Conservation (phyloP, 2,888 invertebrate genomes). For the Anthrax anthrax region DNA sequence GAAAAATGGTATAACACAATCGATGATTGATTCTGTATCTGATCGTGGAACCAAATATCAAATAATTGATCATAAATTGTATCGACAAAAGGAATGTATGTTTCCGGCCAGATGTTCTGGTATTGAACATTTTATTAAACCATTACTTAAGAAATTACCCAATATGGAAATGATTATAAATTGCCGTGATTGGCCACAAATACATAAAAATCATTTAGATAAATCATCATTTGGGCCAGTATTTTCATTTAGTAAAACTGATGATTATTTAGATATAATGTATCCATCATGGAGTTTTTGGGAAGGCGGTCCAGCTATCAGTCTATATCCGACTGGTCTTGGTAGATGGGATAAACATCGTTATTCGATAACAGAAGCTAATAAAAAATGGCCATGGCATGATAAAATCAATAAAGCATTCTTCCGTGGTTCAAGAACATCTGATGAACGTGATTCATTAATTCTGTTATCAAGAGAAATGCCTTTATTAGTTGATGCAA, state of each 20-base stretch:
- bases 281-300: constrained; percentile 97
- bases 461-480: constrained; percentile 61
- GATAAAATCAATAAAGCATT: constrained; percentile 58
- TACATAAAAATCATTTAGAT: constrained; percentile 45
- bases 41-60: constrained; percentile 63
- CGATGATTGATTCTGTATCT: constrained; percentile 45
- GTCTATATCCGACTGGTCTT: constrained; percentile 81
- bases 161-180: constrained; percentile 80
- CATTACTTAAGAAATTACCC: constrained; percentile 52
- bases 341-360: constrained; percentile 87
- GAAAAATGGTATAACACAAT: constrained; percentile 51
- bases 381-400: constrained; percentile 56
- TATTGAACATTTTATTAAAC: constrained; percentile 72
- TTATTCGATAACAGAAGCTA: constrained; percentile 49
- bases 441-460: constrained; percentile 75
- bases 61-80: constrained; percentile 65
- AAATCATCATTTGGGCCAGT: constrained; percentile 49
- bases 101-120: constrained; percentile 87
- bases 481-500: constrained; percentile 73
- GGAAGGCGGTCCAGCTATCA: constrained; percentile 96
- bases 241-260: constrained; percentile 88
- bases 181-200: constrained; percentile 86
- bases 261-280: constrained; percentile 77
- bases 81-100: constrained; percentile 71
- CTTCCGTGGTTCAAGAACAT: constrained; percentile 91